Percentiles rank a stretch among this genome's conserved stretches.
phyloP scores from a whole-genome alignment of 2,888 invertebrate genomes.

The Campopleginae sp. region DNA sequence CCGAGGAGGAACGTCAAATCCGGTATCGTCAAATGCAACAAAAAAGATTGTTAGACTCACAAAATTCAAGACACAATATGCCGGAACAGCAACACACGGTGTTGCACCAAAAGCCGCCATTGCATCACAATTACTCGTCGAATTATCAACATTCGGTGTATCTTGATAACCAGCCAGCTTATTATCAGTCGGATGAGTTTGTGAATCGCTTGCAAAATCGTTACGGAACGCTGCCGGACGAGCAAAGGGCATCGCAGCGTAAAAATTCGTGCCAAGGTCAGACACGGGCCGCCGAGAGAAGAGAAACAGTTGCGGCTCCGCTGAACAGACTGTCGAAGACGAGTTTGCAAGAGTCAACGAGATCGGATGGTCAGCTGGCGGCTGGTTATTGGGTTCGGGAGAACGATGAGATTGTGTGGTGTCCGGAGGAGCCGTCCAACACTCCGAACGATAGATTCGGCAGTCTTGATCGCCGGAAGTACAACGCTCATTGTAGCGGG shows the following conservation, averaged over 20 bases:
- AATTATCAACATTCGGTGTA: slow-evolving; percentile 52
- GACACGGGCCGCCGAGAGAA: slow-evolving; percentile 31
- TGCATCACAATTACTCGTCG: slow-evolving; percentile 43
- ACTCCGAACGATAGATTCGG: slow-evolving; percentile 85
- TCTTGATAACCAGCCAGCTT: slow-evolving; percentile 52
- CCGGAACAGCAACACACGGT: slow-evolving; percentile 73
- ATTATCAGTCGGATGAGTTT: slow-evolving; percentile 56
- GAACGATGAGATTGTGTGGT: slow-evolving; percentile 81
- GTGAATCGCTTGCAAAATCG: slow-evolving; percentile 45
- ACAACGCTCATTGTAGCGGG: slow-evolving; percentile 74
- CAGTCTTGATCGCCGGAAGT: slow-evolving; percentile 87
- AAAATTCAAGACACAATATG: slow-evolving; percentile 70
- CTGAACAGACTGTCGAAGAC: slow-evolving; percentile 50
- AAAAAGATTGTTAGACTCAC: slow-evolving; percentile 60
- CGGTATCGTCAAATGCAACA: slow-evolving; percentile 76
- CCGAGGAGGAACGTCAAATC: slow-evolving; percentile 79
- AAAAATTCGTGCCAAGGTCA: slow-evolving; percentile 41
- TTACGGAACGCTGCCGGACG: slow-evolving; percentile 54
- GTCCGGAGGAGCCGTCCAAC: slow-evolving; percentile 75
- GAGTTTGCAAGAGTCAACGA: slow-evolving; percentile 53
- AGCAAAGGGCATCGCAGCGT: slow-evolving; percentile 19
- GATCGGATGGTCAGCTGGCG: slow-evolving; percentile 67
- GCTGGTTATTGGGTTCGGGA: slow-evolving; percentile 80
- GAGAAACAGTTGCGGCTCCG: slow-evolving; percentile 33
- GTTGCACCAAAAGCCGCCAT: slow-evolving; percentile 42